Conservation (phyloP, 1,140 invertebrate genomes). For the Apis florea region DNA sequence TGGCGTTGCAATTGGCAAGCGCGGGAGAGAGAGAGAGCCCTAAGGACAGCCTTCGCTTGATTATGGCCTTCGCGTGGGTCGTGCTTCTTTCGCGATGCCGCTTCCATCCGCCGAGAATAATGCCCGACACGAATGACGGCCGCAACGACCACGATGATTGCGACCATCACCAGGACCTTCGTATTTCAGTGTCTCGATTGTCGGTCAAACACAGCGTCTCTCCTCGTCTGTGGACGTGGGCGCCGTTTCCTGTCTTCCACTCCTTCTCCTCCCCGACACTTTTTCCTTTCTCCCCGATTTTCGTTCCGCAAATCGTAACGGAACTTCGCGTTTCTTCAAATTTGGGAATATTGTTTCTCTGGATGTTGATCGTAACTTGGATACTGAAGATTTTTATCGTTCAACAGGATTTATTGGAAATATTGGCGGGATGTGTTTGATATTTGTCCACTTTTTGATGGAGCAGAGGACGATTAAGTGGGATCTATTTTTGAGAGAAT, state of each 20-base stretch:
- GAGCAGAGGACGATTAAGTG: no score
- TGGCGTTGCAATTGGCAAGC: constrained; percentile 57
- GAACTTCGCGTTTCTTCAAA: neutral
- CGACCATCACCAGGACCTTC: constrained; percentile 8
- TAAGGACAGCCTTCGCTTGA: constrained; percentile 54
- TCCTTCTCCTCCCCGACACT: neutral
- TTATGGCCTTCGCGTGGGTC: constrained; percentile 64
- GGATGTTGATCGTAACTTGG: no score
- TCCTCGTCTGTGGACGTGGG: constrained; percentile 10
- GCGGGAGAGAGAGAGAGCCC: constrained; percentile 17
- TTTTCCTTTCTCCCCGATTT: neutral
- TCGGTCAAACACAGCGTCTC: neutral
- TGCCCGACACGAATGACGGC: constrained; percentile 19
- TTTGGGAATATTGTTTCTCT: no score
- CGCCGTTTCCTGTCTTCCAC: neutral
- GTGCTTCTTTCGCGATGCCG: constrained; percentile 53
- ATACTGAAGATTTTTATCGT: no score
- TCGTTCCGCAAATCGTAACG: neutral
- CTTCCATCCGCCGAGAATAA: constrained; percentile 36
- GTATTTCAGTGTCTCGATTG: constrained; percentile 28
- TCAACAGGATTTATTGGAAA: no score
- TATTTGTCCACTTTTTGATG: no score
- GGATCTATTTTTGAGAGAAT: no score
- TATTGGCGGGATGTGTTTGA: no score
- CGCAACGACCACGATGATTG: constrained; percentile 22